phyloP scores from a whole-genome alignment of 2,797 vertebrate species.

The Tauraco hartlaubi region DNA sequence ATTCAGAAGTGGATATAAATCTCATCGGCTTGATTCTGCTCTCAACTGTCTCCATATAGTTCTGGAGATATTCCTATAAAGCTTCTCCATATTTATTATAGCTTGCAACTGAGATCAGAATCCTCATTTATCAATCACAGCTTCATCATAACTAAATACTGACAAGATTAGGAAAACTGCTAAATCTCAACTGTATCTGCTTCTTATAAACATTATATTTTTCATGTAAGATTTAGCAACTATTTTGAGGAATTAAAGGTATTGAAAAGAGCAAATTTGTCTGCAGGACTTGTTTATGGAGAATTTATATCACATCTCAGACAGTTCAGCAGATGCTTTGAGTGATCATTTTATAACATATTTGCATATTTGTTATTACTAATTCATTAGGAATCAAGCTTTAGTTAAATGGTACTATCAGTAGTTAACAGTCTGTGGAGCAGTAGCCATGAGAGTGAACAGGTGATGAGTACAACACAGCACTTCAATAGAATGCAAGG shows the following conservation, averaged over 20 bases:
- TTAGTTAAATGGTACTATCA: conserved; percentile 54
- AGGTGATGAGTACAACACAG: conserved; percentile 64
- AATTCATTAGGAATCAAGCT: conserved; percentile 44
- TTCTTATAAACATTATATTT: neutral
- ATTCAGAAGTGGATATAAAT: neutral
- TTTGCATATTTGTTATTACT: neutral
- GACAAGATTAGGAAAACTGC: neutral
- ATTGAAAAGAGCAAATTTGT: neutral
- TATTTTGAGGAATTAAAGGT: neutral
- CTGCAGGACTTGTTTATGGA: neutral
- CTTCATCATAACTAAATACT: neutral
- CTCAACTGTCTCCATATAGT: neutral
- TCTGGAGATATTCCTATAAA: neutral
- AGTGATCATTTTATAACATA: neutral
- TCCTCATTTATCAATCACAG: neutral
- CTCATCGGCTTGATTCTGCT: neutral
- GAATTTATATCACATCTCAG: neutral
- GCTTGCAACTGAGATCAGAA: neutral
- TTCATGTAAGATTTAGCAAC: neutral
- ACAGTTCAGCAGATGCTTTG: neutral
- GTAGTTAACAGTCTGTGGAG: conserved; percentile 37
- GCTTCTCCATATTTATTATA: neutral
- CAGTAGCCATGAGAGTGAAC: conserved; percentile 5
- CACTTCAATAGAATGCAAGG: conserved; percentile 47
- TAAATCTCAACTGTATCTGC: neutral